phyloP scores from a whole-genome alignment of 2,797 vertebrate species.

The Echeneis naucrates region DNA sequence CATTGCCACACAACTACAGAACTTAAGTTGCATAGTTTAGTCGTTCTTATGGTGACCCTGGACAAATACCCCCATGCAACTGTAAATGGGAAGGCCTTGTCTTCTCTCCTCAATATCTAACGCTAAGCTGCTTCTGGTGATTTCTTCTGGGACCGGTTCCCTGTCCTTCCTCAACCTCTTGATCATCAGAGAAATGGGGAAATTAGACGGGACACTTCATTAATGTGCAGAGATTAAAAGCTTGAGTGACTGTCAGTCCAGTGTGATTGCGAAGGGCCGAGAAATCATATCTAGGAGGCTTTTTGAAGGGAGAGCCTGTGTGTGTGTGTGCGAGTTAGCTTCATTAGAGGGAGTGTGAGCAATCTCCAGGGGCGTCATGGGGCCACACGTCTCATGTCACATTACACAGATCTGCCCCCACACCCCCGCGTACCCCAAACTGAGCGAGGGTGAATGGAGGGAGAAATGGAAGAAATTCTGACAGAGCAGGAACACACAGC shows the following conservation, averaged over 20 bases:
- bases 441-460: conserved; percentile 17
- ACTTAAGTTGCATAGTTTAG: background rate
- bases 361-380: conserved; percentile 42
- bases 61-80: background rate
- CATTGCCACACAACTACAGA: too few species aligned
- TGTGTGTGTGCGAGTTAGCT: conserved; percentile 7
- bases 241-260: conserved; percentile 32
- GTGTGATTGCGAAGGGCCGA: conserved; percentile 64
- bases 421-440: conserved; percentile 16
- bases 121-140: conserved; percentile 20
- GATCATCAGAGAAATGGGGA: conserved; percentile 42
- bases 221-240: conserved; percentile 65
- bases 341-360: conserved; percentile 21
- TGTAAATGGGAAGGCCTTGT: conserved; percentile 19
- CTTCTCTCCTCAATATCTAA: conserved; percentile 23
- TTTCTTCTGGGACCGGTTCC: conserved; percentile 42
- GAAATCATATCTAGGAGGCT: conserved; percentile 34
- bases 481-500: background rate
- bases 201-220: conserved; percentile 68
- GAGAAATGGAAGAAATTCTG: background rate
- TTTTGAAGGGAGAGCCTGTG: conserved; percentile 11
- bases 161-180: conserved; percentile 48
- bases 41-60: background rate
- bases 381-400: conserved; percentile 51
- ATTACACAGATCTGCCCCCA: conserved; percentile 47